phyloP scores from a whole-genome alignment of 2,113 vertebrate genomes.

The Heptranchias perlo region DNA sequence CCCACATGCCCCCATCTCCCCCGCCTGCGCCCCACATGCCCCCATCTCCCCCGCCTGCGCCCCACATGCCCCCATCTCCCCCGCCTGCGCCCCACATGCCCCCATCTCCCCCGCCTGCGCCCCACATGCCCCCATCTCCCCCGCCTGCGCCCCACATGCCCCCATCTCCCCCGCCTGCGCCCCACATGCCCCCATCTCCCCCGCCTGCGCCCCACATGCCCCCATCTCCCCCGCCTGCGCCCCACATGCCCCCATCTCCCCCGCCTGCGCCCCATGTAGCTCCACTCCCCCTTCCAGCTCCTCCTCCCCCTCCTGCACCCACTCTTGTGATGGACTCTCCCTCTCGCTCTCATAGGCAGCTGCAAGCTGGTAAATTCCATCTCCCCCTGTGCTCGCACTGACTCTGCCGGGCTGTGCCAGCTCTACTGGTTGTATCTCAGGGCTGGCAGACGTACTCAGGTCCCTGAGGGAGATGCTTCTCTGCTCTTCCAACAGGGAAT shows the following conservation, averaged over 20 bases:
- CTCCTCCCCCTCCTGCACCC: too few species aligned
- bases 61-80: too few species aligned
- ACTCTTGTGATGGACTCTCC: not conserved
- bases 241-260: too few species aligned
- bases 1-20: conserved; percentile 25
- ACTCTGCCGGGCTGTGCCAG: not conserved
- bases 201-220: conserved; percentile 25
- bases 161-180: not conserved
- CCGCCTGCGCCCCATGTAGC: not conserved
- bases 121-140: too few species aligned
- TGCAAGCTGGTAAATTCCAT: not conserved
- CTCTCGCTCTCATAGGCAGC: not conserved
- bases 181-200: not conserved
- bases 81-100: not conserved
- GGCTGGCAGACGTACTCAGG: not conserved
- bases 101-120: not conserved
- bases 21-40: conserved; percentile 25
- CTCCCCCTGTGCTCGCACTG: not conserved
- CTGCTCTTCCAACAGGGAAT: not conserved
- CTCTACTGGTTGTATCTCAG: not conserved
- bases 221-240: not conserved
- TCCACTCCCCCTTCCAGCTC: not conserved
- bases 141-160: not conserved
- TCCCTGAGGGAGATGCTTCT: not conserved
- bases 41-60: not conserved